Evolutionary conservation across 1,140 invertebrate species (phyloP), one percentile per base, ranked within the genome.

Genomic region (Protaetia brevitarsis): DNA sequence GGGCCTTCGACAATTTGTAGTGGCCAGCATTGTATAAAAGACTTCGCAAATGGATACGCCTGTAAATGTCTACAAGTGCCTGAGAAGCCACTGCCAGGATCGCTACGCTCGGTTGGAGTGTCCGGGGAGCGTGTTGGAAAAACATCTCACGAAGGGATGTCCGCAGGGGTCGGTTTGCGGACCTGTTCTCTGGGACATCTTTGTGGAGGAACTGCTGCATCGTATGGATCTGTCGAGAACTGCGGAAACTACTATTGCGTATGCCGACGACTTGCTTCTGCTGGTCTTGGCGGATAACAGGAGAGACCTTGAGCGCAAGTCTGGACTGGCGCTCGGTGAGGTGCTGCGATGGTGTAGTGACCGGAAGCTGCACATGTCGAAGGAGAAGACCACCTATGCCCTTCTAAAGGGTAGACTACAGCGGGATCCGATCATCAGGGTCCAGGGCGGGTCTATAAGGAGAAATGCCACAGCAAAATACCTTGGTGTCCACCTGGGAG

Each of bases 1-100:
- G 79, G 0, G 80, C 80, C 0, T 82, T 80, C 37, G 75, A 79
- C 59, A 76, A 77, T 27, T 69, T 76, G 0, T 79, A 78, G 77
- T 81, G 79, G 80, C 77, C 79, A 0, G 70, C 69, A 58, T 68
- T 80, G 0, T 28, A 80, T 0, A 0, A 68, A 0, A 74, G 73
- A 31, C 62, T 77, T 0, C 69, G 64, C 8, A 45, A 0, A 45
- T 69, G 16, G 2, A 66, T 0, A 75, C 73, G 11, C 74, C 72
- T 0, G 7, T 16, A 6, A 63, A 71, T 6, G 1, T 77, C 0
- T 72, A 73, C 19, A 65, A 30, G 7, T 16, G 13, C 13, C 6
- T 65, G 2, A 34, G 23, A 31, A 34, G 27, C 34, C 59, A 65
- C 56, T 65, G 64, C 13, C 26, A 58, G 56, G 28, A 65, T 16